A percentile compares a stretch with the other conserved stretches of the same genome.
Conservation (phyloP, 2,888 invertebrate species). For the Mylabris sibirica region DNA sequence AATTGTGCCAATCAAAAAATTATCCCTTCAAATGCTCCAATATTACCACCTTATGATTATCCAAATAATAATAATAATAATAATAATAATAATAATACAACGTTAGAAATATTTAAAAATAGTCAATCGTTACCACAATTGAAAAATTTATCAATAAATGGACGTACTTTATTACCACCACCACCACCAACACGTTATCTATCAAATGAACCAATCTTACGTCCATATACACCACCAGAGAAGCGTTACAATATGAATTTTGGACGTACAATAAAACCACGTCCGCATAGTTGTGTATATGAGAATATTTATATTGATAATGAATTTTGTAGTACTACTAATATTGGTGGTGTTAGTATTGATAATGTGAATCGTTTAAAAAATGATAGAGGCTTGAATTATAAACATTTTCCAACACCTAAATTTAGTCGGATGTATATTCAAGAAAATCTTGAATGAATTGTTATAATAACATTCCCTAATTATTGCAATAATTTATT, state of each 20-base stretch:
- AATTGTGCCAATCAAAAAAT: conserved; percentile 57
- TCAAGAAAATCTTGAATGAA: conserved; percentile 52
- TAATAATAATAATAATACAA: conserved; percentile 30
- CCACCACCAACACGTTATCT: conserved; percentile 15
- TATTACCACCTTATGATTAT: conserved; percentile 46
- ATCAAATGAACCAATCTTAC: conserved; percentile 23
- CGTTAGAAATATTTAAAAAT: conserved; percentile 46
- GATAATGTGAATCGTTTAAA: conserved; percentile 30
- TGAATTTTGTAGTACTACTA: conserved; percentile 47
- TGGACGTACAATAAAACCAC: conserved; percentile 44
- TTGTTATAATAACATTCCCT: conserved; percentile 1
- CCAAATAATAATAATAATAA: conserved; percentile 7
- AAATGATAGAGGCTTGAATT: conserved; percentile 46
- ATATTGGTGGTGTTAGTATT: conserved; percentile 25
- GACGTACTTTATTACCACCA: neutral
- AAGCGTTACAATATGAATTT: conserved; percentile 57
- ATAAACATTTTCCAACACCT: conserved; percentile 56
- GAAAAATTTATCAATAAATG: conserved; percentile 22
- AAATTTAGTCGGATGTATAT: conserved; percentile 60
- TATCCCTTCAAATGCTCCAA: conserved; percentile 50
- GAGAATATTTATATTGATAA: conserved; percentile 55
- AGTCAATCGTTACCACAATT: conserved; percentile 52
- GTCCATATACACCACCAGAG: conserved; percentile 56
- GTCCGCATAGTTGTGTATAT: conserved; percentile 57
- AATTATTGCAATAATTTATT: neutral